Base-by-base conservation (phyloP, 1,140 invertebrate genomes). In the Aricia agestis region DNA sequence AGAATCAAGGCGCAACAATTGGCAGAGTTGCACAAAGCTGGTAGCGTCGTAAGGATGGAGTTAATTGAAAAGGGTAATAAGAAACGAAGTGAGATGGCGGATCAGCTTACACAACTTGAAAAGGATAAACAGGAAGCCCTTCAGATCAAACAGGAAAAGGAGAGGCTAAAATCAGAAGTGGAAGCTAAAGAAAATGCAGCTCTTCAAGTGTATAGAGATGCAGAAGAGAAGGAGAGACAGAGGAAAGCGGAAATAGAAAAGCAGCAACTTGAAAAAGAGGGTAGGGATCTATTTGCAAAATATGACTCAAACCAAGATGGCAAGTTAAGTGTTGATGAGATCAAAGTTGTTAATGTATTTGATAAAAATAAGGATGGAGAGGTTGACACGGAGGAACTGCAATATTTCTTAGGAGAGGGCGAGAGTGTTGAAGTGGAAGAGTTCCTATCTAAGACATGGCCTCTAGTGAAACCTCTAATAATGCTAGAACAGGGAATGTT, bases 291-390 rank as follows among this genome's bases (percentile, higher is more conserved):
- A 70, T 98, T 98, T 84, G 92, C 92, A 19, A 92, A 93, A 63
- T 93, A 96, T 76, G 97, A 98, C 92, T 93, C 94, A 10, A 95
- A 98, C 92, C 84, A 93, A 70, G 96, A 98, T 92, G 95, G 94
- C 72, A 94, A 95, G 68, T 86, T 99, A 59, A 94, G 95, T 74
- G 82, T 96, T 57, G 92, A 93, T 67, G 98, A 99, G 92, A 87
- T 99, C 11, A 95, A 96, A 91, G 93, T 94, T 6, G 94, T 95
- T 74, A 92, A 93, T 79, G 95, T 94, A 59, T 97, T 99, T 93
- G 98, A 99, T 92, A 95, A 95, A 76, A 96, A 99, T 91, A 94
- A 94, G 72, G 96, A 99, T 93, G 97, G 98, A 7, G 93, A 94
- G 74, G 93, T 94, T 71, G 96, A 98, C 65, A 94, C 95, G 59